Conservation (phyloP, 2,888 invertebrate species). For the Molorchus minor region DNA sequence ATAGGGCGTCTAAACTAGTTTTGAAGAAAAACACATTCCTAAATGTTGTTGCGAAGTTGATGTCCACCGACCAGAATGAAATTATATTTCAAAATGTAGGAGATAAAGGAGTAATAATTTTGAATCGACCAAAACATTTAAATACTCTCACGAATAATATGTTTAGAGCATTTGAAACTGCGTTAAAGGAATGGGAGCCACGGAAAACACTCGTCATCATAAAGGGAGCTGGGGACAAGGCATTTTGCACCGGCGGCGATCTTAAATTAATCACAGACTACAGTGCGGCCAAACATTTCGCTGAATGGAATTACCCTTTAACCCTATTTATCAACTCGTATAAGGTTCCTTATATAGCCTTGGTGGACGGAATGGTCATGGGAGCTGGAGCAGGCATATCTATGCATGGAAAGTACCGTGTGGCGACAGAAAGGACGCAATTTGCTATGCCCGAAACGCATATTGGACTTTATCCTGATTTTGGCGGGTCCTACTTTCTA, state of each 20-base stretch:
- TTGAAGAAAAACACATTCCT: neutral
- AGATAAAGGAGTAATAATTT: constrained; percentile 68
- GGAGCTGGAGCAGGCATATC: constrained; percentile 96
- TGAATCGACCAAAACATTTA: constrained; percentile 78
- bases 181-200: constrained; percentile 70
- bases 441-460: constrained; percentile 99
- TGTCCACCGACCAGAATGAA: neutral
- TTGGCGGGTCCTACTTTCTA: constrained; percentile 92
- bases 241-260: constrained; percentile 99
- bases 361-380: constrained; percentile 97
- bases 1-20: no score
- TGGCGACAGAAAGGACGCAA: constrained; percentile 93
- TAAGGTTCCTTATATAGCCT: constrained; percentile 87
- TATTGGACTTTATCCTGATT: constrained; percentile 96
- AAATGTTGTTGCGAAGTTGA: neutral
- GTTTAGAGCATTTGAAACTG: constrained; percentile 71
- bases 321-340: constrained; percentile 58
- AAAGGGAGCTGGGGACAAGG: constrained; percentile 73
- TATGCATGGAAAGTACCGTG: constrained; percentile 90
- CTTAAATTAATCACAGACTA: no score
- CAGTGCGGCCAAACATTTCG: no score
- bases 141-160: constrained; percentile 80
- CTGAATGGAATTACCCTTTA: neutral
- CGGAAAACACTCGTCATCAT: constrained; percentile 65
- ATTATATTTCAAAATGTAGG: neutral